Base-by-base conservation (phyloP, 2,888 invertebrate genomes). In the Oscheius sp. region DNA sequence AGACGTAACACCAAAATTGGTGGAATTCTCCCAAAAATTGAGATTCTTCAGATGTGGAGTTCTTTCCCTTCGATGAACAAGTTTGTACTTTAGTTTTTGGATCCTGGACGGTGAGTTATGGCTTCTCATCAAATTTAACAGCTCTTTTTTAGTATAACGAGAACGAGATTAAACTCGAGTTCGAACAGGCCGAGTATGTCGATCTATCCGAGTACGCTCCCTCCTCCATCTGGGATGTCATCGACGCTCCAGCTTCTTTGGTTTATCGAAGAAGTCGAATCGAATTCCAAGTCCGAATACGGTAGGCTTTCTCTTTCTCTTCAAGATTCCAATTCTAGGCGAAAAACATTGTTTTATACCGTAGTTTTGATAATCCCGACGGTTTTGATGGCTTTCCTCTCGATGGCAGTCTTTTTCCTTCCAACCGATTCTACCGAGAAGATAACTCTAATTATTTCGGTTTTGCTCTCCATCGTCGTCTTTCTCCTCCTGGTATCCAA, bases 341-440 rank as follows among this genome's bases (percentile, higher is more conserved):
- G 98, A 78, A 98, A 99, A 89, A 97, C 98, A 3, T 90, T 98
- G 69, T 98, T 98, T 90, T 98, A 99, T 89, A 98, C 98, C 4
- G 96, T 98, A 84, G 99, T 99, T 89, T 92, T 99, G 89, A 97
- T 98, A 87, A 91, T 98, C 83, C 98, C 98, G 42, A 97, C 97
- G 45, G 96, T 99, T 74, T 90, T 98, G 80, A 98, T 99, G 89
- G 97, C 96, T 81, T 97, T 98, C 89, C 92, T 98, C 81, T 95
- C 97, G 48, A 84, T 86, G 82, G 81, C 83, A 82, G 97, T 97
- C 70, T 98, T 98, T 89, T 97, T 97, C 87, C 90, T 99, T 86
- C 98, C 98, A 27, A 96, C 97, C 27, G 98, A 98, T 90, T 86
- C 55, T 17, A 55, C 96, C 52, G 97, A 98, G 90, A 97, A 97